Evolutionary conservation across 1,140 invertebrate genomes (phyloP), one percentile per base, ranked within the genome.

Genomic region (Xylocopa sonorina): DNA sequence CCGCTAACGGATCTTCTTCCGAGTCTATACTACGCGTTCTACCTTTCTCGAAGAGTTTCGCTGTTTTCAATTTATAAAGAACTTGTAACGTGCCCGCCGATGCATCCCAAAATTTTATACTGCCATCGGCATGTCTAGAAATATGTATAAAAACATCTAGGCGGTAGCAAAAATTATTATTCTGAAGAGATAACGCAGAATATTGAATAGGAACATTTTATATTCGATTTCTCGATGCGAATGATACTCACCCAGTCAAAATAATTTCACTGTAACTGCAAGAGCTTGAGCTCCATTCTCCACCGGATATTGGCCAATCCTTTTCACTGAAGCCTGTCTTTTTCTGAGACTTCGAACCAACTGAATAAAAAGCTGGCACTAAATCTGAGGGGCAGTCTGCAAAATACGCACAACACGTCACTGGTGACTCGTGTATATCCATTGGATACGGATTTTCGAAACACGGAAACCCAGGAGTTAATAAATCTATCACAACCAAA

Each of bases 401-500:
- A 89, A 99, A 96, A 94, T 99, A 99, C 72, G 96, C 95, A 93
- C 98, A 98, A 93, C 96, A 98, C 62, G 98, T 99, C 73, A 99
- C 98, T 46, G 98, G 97, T 69, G 98, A 98, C 93, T 99, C 98
- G 93, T 99, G 99, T 83, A 99, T 95, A 93, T 99, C 98, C 98
- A 99, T 99, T 55, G 99, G 97, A 94, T 99, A 99, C 58, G 99
- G 99, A 94, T 99, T 99, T 93, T 99, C 98, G 94, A 99, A 99
- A 93, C 98, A 99, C 21, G 99, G 98, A 94, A 99, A 99, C 89
- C 98, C 98, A 62, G 96, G 95, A 55, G 97, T 97, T 90, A 97
- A 95, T 86, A 99, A 95, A 94, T 99, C 99, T 91, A 99, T 98
- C 82, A 99, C 97, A 88, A 99, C 98, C 89, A 99, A 95, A 93